Conservation (phyloP, 2,113 vertebrate species). For the Brachirus orientalis region DNA sequence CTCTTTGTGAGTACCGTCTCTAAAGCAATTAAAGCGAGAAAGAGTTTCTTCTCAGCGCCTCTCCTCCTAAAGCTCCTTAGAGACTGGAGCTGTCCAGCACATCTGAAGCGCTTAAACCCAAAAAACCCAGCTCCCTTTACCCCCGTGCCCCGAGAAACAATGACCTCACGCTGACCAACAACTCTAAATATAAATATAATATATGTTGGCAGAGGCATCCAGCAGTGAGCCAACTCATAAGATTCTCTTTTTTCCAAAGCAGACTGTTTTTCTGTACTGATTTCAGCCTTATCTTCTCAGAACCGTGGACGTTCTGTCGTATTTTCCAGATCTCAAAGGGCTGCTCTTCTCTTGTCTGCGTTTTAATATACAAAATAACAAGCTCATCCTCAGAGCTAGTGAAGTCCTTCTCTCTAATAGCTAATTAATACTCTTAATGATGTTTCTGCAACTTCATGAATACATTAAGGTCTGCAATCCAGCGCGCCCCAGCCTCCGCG, state of each 20-base stretch:
- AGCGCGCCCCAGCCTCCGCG: conserved; percentile 80
- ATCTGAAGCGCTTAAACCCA: conserved; percentile 89
- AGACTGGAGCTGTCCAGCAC: conserved; percentile 89
- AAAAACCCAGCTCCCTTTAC: conserved; percentile 81
- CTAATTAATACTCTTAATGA: conserved; percentile 94
- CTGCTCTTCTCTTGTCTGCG: conserved; percentile 11
- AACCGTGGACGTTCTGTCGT: too few relatives aligned
- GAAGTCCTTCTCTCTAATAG: conserved; percentile 79
- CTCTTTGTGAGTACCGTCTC: conserved; percentile 95
- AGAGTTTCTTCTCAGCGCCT: conserved; percentile 92
- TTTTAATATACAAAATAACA: neutral
- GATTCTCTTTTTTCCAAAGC: too few relatives aligned
- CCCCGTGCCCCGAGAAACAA: conserved; percentile 47
- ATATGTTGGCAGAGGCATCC: neutral
- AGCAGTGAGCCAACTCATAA: neutral
- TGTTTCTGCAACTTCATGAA: conserved; percentile 89
- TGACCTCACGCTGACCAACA: conserved; percentile 40
- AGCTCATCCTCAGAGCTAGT: conserved; percentile 31
- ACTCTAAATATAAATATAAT: neutral
- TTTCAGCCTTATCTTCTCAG: neutral
- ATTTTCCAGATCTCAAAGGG: too few relatives aligned
- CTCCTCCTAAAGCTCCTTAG: conserved; percentile 93
- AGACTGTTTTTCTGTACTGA: neutral
- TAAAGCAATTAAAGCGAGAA: conserved; percentile 98
- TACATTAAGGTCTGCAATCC: conserved; percentile 87